Base-by-base conservation (phyloP, 2,888 invertebrate genomes). In the Tetropium fuscum region DNA sequence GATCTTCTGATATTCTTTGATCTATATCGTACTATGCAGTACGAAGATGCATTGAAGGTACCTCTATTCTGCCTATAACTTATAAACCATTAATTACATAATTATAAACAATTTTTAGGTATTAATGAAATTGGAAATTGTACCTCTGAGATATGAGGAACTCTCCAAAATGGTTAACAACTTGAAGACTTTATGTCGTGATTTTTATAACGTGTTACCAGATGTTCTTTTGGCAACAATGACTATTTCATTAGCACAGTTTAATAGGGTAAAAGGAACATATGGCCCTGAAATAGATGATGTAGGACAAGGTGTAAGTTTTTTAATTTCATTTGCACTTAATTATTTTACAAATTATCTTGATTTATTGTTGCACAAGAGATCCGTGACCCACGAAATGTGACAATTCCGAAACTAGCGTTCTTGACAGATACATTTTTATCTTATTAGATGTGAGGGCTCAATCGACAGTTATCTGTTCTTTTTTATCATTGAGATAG, bases 1-100 rank as follows among this genome's bases (percentile, higher is more conserved):
- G 93, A 95, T 79, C 84, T 97, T 11, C 86, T 94, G 79, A 87
- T 88, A 0, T 97, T 97, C 84, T 98, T 97, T 77, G 94, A 97
- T 82, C 89, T 90, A 73, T 96, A 92, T 80, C 93, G 96, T 73
- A 85, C 85, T 10, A 90, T 91, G 58, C 90, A 93, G 70, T 88
- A 89, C 75, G 90, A 90, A 53, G 88, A 89, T 64, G 97, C 97
- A 1, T 80, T 94, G 2, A 91, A 93, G 83, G 92, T 94, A 74
- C 32, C 7, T 13, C 6, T 13, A 16, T 22, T 5, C 13, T 22
- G 2, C 4, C 5, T 16, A 7, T 36, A 2, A 10, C 22, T 11
- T 41, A 20, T 3, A 11, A 36, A 20, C 20, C 20, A 11, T 1
- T 20, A 20, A 10, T 22, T 11, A 6, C 6, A 1, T 20, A 10